Evolutionary conservation across 2,888 invertebrate genomes (phyloP).

Genomic region (Anagyrus pseudococci): DNA sequence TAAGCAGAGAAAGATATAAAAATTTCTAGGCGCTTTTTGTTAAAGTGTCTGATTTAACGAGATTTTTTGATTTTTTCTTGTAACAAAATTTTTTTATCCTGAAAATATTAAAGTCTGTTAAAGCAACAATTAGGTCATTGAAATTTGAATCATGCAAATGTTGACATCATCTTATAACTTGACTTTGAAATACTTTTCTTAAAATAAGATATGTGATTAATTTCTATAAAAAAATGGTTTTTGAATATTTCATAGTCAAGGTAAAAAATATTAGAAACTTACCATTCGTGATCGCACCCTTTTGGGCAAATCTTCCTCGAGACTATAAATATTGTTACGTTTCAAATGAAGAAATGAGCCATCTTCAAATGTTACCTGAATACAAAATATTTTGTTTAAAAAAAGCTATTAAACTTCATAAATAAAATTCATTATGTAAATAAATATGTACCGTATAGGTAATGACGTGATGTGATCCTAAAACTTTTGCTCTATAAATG

Average conservation of each 20-base stretch:
- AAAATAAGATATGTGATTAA: constrained; percentile 29
- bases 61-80: neutral
- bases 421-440: too few relatives aligned
- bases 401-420: neutral
- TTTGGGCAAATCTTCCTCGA: constrained; percentile 67
- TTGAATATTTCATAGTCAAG: constrained; percentile 37
- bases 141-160: too few relatives aligned
- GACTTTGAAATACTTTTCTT: too few relatives aligned
- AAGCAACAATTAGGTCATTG: too few relatives aligned
- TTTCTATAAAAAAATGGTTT: constrained; percentile 7
- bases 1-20: constrained; percentile 14
- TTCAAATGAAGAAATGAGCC: constrained; percentile 62
- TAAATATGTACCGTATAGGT: too few relatives aligned
- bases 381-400: neutral
- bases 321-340: constrained; percentile 65
- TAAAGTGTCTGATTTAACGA: neutral
- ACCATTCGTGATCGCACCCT: constrained; percentile 65
- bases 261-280: constrained; percentile 53
- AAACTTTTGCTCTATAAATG: too few relatives aligned
- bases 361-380: constrained; percentile 64
- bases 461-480: too few relatives aligned
- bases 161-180: too few relatives aligned
- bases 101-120: neutral
- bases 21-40: neutral
- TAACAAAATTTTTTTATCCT: neutral